Evolutionary conservation across 2,888 invertebrate species (phyloP).

Genomic region (Cheilosia vernalis): DNA sequence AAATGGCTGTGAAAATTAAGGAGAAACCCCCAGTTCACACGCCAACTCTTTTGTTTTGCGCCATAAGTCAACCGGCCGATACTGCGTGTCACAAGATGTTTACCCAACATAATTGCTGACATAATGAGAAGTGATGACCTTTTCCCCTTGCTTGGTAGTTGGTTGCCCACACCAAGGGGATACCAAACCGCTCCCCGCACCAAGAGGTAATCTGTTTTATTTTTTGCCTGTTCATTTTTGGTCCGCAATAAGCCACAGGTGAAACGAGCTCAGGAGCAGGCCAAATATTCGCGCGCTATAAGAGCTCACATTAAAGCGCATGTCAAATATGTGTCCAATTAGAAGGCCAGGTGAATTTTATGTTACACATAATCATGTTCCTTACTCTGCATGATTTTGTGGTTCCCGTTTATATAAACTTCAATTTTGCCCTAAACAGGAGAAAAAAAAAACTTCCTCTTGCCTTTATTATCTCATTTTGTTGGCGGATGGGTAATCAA

Average conservation of each 20-base stretch:
- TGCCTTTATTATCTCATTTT: constrained; percentile 73
- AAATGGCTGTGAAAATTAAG: neutral
- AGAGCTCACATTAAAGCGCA: constrained; percentile 65
- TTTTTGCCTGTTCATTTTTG: constrained; percentile 3
- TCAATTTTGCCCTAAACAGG: constrained; percentile 6
- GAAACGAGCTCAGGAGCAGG: constrained; percentile 26
- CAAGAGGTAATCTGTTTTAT: neutral
- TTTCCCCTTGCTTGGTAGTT: constrained; percentile 6
- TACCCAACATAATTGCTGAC: constrained; percentile 28
- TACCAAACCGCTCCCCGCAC: neutral
- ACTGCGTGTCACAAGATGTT: constrained; percentile 12
- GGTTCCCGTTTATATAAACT: constrained; percentile 20
- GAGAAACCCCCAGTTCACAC: constrained; percentile 10
- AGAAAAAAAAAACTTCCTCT: neutral
- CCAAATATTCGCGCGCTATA: constrained; percentile 33
- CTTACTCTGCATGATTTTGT: constrained; percentile 65
- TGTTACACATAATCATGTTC: constrained; percentile 74
- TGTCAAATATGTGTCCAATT: constrained; percentile 75
- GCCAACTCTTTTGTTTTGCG: constrained; percentile 38
- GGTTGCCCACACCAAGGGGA: constrained; percentile 10
- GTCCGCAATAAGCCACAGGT: constrained; percentile 51
- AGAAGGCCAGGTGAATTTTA: constrained; percentile 73
- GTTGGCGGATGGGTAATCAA: constrained; percentile 74
- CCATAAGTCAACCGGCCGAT: neutral
- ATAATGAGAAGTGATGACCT: constrained; percentile 37